A percentile compares a stretch with the other conserved stretches of the same genome.
These are phyloP conservation scores for Dasypus novemcinctus DNA, from an alignment of 2,113 vertebrate genomes.

Conservation along the genomic window DNA sequence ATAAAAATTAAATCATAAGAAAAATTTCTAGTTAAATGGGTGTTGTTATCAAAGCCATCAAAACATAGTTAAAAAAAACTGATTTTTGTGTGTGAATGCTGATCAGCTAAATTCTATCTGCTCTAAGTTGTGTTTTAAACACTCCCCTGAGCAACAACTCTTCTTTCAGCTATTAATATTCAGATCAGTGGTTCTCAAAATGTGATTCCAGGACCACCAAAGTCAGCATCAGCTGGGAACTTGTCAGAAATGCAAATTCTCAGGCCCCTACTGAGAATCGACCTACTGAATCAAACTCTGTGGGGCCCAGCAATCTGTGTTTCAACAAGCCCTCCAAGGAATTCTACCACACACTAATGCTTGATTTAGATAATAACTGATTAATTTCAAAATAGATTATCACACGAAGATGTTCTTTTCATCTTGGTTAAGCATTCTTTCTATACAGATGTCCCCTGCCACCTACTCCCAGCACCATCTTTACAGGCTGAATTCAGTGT, in stretches of 20 bases:
- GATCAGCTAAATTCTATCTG: not conserved
- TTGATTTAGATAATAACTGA: not conserved
- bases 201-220: not conserved
- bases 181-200: not conserved
- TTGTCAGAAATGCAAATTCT: not conserved
- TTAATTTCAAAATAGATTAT: not conserved
- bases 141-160: not conserved
- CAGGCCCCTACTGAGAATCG: not conserved
- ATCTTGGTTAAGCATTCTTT: not conserved
- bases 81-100: not conserved
- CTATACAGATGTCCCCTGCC: not conserved
- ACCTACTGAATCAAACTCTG: not conserved
- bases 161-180: not conserved
- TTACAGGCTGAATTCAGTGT: not conserved
- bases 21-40: not conserved
- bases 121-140: not conserved
- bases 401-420: not conserved
- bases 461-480: not conserved
- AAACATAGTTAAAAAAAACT: not conserved
- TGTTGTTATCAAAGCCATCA: slow-evolving; percentile 19
- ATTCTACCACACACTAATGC: not conserved
- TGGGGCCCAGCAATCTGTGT: not conserved
- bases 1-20: not conserved
- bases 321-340: not conserved
- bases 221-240: not conserved